Conservation (phyloP, 2,797 vertebrate genomes). For the Thalassophryne amazonica region DNA sequence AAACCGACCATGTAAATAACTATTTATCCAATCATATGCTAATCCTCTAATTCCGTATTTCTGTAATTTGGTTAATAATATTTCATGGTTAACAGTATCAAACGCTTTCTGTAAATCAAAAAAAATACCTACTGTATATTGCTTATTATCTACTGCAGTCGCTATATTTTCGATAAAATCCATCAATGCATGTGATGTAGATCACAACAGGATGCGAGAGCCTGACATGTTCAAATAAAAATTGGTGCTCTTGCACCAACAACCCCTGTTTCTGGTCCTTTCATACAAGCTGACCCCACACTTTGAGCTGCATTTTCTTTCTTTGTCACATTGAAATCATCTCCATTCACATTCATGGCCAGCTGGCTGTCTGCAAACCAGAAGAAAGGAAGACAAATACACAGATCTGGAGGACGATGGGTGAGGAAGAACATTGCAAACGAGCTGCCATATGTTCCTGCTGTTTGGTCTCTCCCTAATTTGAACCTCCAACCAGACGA, state of each 20-base stretch:
- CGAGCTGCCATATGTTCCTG: conserved; percentile 61
- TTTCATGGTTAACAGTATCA: too few species aligned
- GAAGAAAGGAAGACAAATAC: conserved; percentile 39
- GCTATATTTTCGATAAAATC: too few species aligned
- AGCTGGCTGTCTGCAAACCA: conserved; percentile 15
- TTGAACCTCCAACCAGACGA: conserved; percentile 28
- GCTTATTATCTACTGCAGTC: too few species aligned
- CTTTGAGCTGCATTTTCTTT: not conserved
- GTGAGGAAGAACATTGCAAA: conserved; percentile 25
- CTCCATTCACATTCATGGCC: conserved; percentile 28
- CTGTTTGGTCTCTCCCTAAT: conserved; percentile 36
- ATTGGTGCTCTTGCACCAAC: too few species aligned
- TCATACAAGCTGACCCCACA: not conserved
- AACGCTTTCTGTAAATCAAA: too few species aligned
- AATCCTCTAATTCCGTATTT: too few species aligned
- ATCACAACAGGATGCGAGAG: not conserved
- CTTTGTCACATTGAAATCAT: conserved; percentile 37
- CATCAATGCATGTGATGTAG: too few species aligned
- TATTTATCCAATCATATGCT: too few species aligned
- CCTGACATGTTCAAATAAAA: not conserved
- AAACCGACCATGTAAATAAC: too few species aligned
- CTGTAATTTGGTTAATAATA: too few species aligned
- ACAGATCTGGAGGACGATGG: conserved; percentile 23
- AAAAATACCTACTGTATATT: too few species aligned
- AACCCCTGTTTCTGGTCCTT: not conserved